Evolutionary conservation across 2,888 invertebrate species (phyloP).

Genomic region (Notodonta dromedarius): DNA sequence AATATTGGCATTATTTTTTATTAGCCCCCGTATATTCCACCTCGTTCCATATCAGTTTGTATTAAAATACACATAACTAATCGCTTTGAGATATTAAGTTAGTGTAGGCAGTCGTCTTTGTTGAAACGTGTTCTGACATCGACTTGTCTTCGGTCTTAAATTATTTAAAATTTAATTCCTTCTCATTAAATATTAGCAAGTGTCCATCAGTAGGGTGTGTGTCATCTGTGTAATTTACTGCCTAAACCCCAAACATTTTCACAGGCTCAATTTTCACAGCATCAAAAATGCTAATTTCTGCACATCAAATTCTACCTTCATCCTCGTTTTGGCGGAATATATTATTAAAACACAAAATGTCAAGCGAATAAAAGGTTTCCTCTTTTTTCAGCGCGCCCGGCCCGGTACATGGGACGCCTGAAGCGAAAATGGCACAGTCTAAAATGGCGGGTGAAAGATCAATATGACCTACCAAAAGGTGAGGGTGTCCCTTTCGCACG

Average conservation of each 20-base stretch:
- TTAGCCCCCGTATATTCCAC: conserved; percentile 51
- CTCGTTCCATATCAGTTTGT: conserved; percentile 41
- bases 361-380: conserved; percentile 73
- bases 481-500: conserved; percentile 57
- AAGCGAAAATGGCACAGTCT: conserved; percentile 78
- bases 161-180: neutral
- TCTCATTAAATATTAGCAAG: neutral
- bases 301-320: conserved; percentile 63
- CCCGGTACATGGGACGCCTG: conserved; percentile 74
- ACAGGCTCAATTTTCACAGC: conserved; percentile 60
- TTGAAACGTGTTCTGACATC: neutral
- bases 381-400: conserved; percentile 61
- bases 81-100: neutral
- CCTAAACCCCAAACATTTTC: conserved; percentile 35
- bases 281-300: conserved; percentile 73
- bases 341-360: conserved; percentile 79
- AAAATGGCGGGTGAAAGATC: conserved; percentile 85
- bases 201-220: neutral
- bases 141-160: too few species aligned
- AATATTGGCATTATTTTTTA: conserved; percentile 68
- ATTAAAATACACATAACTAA: conserved; percentile 34
- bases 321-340: conserved; percentile 66
- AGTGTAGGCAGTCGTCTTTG: neutral
- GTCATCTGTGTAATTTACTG: conserved; percentile 38
- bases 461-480: conserved; percentile 82